These are phyloP conservation scores for Cryptocephalus primarius DNA, from an alignment of 2,888 invertebrate genomes.

Conservation along the genomic window DNA sequence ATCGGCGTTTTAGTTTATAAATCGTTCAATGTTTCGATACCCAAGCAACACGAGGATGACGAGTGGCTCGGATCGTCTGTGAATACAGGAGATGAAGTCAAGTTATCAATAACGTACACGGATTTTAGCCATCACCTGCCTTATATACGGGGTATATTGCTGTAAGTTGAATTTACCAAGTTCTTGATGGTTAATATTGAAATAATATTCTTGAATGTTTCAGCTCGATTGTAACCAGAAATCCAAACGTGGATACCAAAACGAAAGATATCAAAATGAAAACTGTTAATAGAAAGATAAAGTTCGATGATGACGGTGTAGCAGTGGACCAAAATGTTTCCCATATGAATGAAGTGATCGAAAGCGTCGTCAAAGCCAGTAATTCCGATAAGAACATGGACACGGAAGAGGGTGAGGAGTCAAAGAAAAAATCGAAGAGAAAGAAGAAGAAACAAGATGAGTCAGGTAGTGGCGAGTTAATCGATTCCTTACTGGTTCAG, in stretches of 20 bases:
- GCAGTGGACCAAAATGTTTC: neutral
- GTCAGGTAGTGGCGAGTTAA: neutral
- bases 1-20: slow-evolving; percentile 58
- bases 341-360: neutral
- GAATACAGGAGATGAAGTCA: slow-evolving; percentile 48
- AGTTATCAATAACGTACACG: slow-evolving; percentile 47
- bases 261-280: neutral
- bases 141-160: slow-evolving; percentile 51
- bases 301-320: slow-evolving; percentile 3
- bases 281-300: slow-evolving; percentile 5
- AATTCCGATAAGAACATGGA: slow-evolving; percentile 2
- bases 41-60: slow-evolving; percentile 39
- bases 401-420: neutral
- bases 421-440: neutral
- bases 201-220: neutral
- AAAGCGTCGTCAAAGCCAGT: slow-evolving; percentile 1
- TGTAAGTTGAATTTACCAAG: slow-evolving; percentile 24
- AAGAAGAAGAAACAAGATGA: slow-evolving; percentile 1
- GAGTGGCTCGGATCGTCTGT: slow-evolving; percentile 49
- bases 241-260: neutral
- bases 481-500: neutral
- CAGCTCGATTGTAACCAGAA: neutral
- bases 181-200: neutral
- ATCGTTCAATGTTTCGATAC: slow-evolving; percentile 60
- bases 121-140: slow-evolving; percentile 50